Percentiles rank a stretch among this genome's conserved stretches.
phyloP scores from a whole-genome alignment of 2,888 invertebrate genomes.

The Horisme vitalbata region DNA sequence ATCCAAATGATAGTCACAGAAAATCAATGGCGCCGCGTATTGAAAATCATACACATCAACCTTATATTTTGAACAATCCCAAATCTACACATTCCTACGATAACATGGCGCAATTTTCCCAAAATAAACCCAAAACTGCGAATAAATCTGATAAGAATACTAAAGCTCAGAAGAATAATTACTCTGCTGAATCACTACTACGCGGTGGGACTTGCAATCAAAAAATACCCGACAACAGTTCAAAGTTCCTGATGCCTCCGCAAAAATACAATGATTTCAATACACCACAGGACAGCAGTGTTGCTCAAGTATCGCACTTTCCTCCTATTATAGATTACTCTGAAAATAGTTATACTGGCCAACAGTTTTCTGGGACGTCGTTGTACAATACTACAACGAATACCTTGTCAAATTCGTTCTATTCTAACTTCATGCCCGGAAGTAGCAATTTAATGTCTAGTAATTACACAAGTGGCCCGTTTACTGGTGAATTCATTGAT shows the following conservation, averaged over 20 bases:
- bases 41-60: conserved; percentile 61
- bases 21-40: conserved; percentile 57
- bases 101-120: conserved; percentile 56
- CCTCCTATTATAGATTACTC: conserved; percentile 73
- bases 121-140: conserved; percentile 58
- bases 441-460: conserved; percentile 68
- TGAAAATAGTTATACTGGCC: conserved; percentile 66
- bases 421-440: conserved; percentile 73
- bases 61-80: conserved; percentile 65
- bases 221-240: conserved; percentile 59
- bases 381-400: conserved; percentile 73
- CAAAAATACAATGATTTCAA: conserved; percentile 72
- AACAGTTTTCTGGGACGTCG: conserved; percentile 72
- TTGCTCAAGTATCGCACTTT: conserved; percentile 77
- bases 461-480: conserved; percentile 67
- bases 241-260: conserved; percentile 59
- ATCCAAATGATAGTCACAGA: conserved; percentile 55
- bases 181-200: conserved; percentile 72
- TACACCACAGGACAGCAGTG: conserved; percentile 60
- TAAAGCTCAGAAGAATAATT: conserved; percentile 70
- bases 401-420: conserved; percentile 75
- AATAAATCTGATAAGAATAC: conserved; percentile 61
- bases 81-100: conserved; percentile 63
- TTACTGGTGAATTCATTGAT: conserved; percentile 70
- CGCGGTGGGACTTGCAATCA: conserved; percentile 67